Percentiles rank a stretch among this genome's conserved stretches.
Evolutionary conservation across 2,113 vertebrate genomes (phyloP).

Genomic region (Macaca fascicularis): T2T-MFA8v1.1 NC_088384.1:7298501-7299000

Average conservation of each 20-base stretch:
- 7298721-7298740: not conserved
- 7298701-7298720: fast-evolving
- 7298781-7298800: not conserved
- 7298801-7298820: not conserved
- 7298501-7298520: no score
- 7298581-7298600: no score
- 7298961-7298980: fast-evolving
- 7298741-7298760: not conserved
- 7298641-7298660: fast-evolving
- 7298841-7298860: fast-evolving
- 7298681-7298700: not conserved
- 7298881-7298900: not conserved
- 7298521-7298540: no score
- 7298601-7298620: no score
- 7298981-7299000: not conserved
- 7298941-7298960: fast-evolving
- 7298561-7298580: no score
- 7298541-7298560: no score
- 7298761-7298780: not conserved
- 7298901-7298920: fast-evolving
- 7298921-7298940: not conserved
- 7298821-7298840: fast-evolving
- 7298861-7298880: fast-evolving
- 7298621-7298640: not conserved
- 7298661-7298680: fast-evolving